phyloP scores from a whole-genome alignment of 2,888 invertebrate genomes.

The Nephrotoma flavescens region DNA sequence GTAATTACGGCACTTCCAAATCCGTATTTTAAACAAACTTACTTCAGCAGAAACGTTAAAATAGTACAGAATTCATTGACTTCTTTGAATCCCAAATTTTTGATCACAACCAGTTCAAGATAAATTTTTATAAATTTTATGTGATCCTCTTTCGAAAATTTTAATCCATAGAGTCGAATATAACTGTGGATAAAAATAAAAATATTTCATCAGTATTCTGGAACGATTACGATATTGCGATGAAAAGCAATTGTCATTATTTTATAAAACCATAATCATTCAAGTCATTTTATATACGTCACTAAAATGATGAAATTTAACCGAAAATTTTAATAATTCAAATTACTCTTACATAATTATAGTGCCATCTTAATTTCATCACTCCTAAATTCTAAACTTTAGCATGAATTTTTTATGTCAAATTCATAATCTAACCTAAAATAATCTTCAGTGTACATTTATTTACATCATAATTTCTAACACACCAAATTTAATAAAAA shows the following conservation, averaged over 20 bases:
- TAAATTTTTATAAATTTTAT: constrained; percentile 62
- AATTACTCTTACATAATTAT: neutral
- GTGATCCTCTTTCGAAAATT: constrained; percentile 85
- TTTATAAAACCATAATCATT: no score
- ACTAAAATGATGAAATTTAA: neutral
- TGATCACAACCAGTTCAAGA: constrained; percentile 60
- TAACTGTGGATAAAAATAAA: constrained; percentile 45
- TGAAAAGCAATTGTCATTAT: neutral
- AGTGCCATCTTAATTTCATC: neutral
- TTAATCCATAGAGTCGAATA: constrained; percentile 66
- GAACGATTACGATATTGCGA: neutral
- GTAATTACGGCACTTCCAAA: neutral
- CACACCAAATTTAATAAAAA: neutral
- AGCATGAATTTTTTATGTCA: neutral
- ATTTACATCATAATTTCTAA: neutral
- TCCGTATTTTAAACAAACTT: constrained; percentile 4
- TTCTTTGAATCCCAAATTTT: constrained; percentile 44
- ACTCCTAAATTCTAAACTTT: neutral
- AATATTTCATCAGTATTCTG: neutral
- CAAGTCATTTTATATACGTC: neutral
- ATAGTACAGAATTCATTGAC: constrained; percentile 25
- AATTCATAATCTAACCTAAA: neutral
- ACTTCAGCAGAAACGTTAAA: constrained; percentile 13
- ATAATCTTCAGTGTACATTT: no score
- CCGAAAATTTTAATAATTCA: neutral